A percentile compares a stretch with the other conserved stretches of the same genome.
phyloP scores from a whole-genome alignment of 2,888 invertebrate genomes.

The Aspidapion aeneum region DNA sequence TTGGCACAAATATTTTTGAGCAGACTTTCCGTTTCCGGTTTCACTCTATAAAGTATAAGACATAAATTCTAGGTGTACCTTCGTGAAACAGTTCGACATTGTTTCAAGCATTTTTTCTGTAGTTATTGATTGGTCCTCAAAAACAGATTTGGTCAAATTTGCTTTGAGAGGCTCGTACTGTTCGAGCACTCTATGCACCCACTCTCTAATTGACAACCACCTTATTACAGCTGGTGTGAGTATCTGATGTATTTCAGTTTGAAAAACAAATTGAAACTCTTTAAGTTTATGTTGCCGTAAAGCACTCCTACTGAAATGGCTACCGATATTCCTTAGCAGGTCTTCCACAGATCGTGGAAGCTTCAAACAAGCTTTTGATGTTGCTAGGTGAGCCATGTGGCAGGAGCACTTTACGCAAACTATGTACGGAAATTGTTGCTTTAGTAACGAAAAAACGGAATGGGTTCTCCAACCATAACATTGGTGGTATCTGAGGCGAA shows the following conservation, averaged over 20 bases:
- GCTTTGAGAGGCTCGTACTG: constrained; percentile 35
- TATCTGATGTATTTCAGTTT: constrained; percentile 38
- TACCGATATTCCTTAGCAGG: constrained; percentile 31
- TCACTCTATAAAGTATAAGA: constrained; percentile 18
- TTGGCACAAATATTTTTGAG: background rate
- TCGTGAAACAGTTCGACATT: constrained; percentile 33
- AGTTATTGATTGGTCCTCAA: constrained; percentile 31
- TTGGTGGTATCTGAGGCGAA: constrained; percentile 36
- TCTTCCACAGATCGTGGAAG: constrained; percentile 34
- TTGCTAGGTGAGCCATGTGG: constrained; percentile 37
- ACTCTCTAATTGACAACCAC: constrained; percentile 39
- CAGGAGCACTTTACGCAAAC: constrained; percentile 39
- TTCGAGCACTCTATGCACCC: constrained; percentile 39
- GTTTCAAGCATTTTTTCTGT: constrained; percentile 25
- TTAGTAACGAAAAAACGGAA: constrained; percentile 22
- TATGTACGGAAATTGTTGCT: constrained; percentile 25
- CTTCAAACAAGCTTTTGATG: constrained; percentile 38
- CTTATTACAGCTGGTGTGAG: constrained; percentile 29
- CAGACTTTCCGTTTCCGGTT: background rate
- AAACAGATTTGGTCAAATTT: constrained; percentile 32
- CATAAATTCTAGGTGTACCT: constrained; percentile 34
- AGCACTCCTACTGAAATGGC: constrained; percentile 31
- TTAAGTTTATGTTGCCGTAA: constrained; percentile 28
- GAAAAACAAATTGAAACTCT: constrained; percentile 39
- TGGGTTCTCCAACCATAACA: constrained; percentile 32